Conservation (phyloP, 2,888 invertebrate species). For the Odontothrips loti region DNA sequence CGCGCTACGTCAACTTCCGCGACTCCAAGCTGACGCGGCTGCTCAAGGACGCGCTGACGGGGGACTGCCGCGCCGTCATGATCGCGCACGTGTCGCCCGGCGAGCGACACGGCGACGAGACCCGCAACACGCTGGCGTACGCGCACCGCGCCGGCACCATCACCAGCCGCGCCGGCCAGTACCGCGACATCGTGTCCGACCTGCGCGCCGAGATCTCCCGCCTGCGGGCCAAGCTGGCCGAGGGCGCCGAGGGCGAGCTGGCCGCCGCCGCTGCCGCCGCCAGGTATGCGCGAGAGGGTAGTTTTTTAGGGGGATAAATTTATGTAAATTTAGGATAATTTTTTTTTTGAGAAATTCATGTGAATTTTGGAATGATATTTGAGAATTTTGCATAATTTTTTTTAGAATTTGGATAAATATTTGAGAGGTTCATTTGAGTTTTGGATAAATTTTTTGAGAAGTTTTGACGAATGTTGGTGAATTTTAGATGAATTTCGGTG, state of each 20-base stretch:
- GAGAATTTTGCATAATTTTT: too few species aligned
- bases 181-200: constrained; percentile 75
- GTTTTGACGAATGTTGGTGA: too few species aligned
- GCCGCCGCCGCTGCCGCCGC: neutral
- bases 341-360: too few species aligned
- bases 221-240: constrained; percentile 74
- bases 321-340: too few species aligned
- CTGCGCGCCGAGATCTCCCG: constrained; percentile 79
- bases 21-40: constrained; percentile 92
- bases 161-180: constrained; percentile 76
- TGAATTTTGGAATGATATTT: too few species aligned
- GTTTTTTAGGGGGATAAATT: neutral
- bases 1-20: constrained; percentile 88
- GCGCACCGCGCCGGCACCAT: constrained; percentile 92
- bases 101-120: constrained; percentile 77
- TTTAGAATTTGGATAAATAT: too few species aligned
- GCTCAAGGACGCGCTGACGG: constrained; percentile 79
- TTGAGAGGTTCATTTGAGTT: too few species aligned
- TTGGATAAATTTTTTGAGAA: too few species aligned
- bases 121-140: constrained; percentile 88
- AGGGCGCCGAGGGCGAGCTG: constrained; percentile 48
- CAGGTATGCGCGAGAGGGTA: neutral
- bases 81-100: constrained; percentile 92
- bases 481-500: too few species aligned
- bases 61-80: constrained; percentile 95